Base-by-base conservation (phyloP, 2,797 vertebrate genomes). In the Tragopan temminckii region DNA sequence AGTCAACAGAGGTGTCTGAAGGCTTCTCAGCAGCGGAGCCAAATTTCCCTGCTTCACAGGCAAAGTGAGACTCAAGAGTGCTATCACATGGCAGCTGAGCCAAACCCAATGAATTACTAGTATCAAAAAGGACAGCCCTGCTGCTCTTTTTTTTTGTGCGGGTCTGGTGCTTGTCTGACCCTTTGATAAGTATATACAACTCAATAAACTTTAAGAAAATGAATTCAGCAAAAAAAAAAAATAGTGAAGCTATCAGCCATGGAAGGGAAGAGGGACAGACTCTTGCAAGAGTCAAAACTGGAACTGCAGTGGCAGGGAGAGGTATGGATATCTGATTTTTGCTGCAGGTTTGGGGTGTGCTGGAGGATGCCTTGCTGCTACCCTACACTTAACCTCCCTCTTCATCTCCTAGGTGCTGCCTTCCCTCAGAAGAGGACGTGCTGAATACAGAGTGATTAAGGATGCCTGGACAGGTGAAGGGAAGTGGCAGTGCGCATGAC, bases 171-270 rank as follows among this genome's bases (percentile, higher is more conserved):
- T 81, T 63, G 35, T 72, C 83, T 84, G 93, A 61, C 43, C 83
- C 67, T 79, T 74, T 76, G 46, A 63, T 68, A 72, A 84, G 86
- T 64, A 95, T 78, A 20, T 52, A 71, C 88, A 85, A 71, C 43
- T 93, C 57, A 67, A 59, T 48, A 91, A 86, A 86, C 31, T 31
- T 53, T 53, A 78, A 72, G 61, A 90, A 94, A 88, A 89, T 19
- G 0, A 89, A 58, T 78, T 89, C 66, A 75, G 53, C 21, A 74
- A 83, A 85, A 94, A 19, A 74, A 83, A 85, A 94, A 19, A 69
- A 50, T 25, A 43, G n/a, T 35, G 64, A 46, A 46, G 43, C 16
- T 8, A 40, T 16, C 33, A 76, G 67, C 13, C 46, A 19, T 42
- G 63, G 63, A 86, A 58, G 62, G 70, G 42, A 88, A 62, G 70